These are phyloP conservation scores for Euleptes europaea DNA, from an alignment of 2,113 vertebrate genomes.

Conservation along the genomic window DNA sequence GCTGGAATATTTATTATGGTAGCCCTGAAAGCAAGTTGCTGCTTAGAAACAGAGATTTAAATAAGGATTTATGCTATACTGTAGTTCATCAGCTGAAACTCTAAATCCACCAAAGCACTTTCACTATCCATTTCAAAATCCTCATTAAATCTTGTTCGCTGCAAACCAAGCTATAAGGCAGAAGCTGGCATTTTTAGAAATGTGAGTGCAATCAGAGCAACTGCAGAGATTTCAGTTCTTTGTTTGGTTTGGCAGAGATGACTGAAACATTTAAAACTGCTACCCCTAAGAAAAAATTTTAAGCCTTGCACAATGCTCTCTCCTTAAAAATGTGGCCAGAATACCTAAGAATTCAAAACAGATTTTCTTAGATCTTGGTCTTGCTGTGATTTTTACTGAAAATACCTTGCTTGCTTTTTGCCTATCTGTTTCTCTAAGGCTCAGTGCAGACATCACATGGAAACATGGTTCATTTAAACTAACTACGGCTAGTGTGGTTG, in stretches of 20 bases:
- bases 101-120: not conserved
- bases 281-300: not conserved
- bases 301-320: not conserved
- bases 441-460: no score
- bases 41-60: not conserved
- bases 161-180: not conserved
- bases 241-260: not conserved
- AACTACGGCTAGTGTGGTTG: no score
- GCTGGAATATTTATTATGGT: conserved; percentile 16
- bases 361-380: not conserved
- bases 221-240: not conserved
- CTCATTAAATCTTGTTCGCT: not conserved
- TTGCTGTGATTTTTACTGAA: not conserved
- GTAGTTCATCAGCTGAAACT: not conserved
- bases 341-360: not conserved
- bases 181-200: not conserved
- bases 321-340: not conserved
- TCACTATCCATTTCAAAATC: not conserved
- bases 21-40: conserved; percentile 18
- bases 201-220: not conserved
- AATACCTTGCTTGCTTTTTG: not conserved
- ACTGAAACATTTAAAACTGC: not conserved
- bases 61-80: not conserved
- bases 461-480: no score
- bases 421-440: not conserved